Conservation (phyloP, 2,113 vertebrate species). For the Lampris incognitus region DNA sequence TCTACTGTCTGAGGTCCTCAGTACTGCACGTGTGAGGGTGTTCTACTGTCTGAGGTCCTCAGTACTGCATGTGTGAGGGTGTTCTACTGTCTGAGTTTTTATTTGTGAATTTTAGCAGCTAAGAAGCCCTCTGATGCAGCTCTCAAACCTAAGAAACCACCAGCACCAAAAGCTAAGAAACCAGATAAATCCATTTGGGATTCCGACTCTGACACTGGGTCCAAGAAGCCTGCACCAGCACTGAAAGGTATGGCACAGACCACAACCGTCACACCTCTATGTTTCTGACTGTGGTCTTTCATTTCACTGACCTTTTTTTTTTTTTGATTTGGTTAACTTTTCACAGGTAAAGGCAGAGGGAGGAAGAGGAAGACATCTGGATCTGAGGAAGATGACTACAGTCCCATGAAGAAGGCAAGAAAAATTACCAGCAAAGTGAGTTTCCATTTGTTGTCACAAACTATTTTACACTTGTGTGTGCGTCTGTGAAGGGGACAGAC, state of each 20-base stretch:
- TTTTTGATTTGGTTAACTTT: conserved; percentile 19
- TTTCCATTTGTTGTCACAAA: not conserved
- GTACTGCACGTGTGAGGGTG: too few relatives aligned
- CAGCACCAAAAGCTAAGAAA: conserved; percentile 90
- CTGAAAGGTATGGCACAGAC: conserved; percentile 83
- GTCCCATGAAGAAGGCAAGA: conserved; percentile 87
- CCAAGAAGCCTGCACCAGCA: conserved; percentile 85
- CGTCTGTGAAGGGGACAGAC: not conserved
- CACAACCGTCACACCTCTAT: not conserved
- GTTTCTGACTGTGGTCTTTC: not conserved
- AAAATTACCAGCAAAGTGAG: conserved; percentile 86
- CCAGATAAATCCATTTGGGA: conserved; percentile 91
- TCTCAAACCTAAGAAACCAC: conserved; percentile 88
- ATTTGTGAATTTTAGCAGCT: conserved; percentile 66
- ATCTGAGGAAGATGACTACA: conserved; percentile 94
- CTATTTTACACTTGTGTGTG: not conserved
- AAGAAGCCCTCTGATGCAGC: conserved; percentile 84
- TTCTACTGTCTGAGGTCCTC: too few relatives aligned
- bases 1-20: too few relatives aligned
- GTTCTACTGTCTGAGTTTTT: not conserved
- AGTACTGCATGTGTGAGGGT: too few relatives aligned
- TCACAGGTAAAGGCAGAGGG: conserved; percentile 90
- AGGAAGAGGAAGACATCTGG: conserved; percentile 95
- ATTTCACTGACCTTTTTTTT: too few relatives aligned
- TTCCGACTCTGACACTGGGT: conserved; percentile 91